Percentiles rank a stretch among this genome's conserved stretches.
These are phyloP conservation scores for Notodonta ziczac DNA, from an alignment of 2,888 invertebrate genomes.

Conservation along the genomic window DNA sequence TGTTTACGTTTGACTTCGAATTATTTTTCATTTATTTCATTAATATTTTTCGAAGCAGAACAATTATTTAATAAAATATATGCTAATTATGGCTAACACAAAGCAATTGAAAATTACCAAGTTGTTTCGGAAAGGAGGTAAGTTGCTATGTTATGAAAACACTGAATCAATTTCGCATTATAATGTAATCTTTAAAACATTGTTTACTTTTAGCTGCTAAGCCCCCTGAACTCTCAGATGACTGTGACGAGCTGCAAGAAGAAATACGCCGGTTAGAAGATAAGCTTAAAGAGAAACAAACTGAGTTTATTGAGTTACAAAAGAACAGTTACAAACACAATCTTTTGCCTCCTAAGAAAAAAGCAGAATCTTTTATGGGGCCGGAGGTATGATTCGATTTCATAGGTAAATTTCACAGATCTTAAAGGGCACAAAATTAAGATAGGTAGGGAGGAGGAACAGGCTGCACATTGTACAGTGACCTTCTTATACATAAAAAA, in stretches of 20 bases:
- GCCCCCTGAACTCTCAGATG: slow-evolving; percentile 52
- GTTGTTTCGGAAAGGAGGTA: slow-evolving; percentile 60
- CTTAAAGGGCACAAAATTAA: too few species aligned
- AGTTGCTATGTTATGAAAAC: slow-evolving; percentile 13
- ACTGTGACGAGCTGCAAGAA: slow-evolving; percentile 58
- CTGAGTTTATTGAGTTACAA: slow-evolving; percentile 65
- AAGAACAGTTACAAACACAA: slow-evolving; percentile 55
- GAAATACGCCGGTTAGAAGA: slow-evolving; percentile 60
- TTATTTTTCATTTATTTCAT: too few species aligned
- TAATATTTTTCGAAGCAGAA: not conserved
- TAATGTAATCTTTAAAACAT: not conserved
- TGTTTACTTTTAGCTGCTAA: slow-evolving; percentile 35
- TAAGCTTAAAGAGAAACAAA: slow-evolving; percentile 56
- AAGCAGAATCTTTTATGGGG: slow-evolving; percentile 51
- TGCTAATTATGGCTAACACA: slow-evolving; percentile 44
- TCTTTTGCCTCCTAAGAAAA: slow-evolving; percentile 41
- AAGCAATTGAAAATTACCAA: slow-evolving; percentile 70
- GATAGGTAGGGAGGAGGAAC: too few species aligned
- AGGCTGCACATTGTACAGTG: too few species aligned
- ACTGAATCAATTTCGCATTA: not conserved
- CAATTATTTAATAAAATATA: not conserved
- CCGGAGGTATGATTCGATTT: slow-evolving; percentile 54
- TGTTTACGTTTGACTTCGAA: too few species aligned
- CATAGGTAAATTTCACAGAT: too few species aligned
- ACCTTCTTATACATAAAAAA: too few species aligned